Percentiles rank a stretch among this genome's conserved stretches.
phyloP scores from a whole-genome alignment of 2,888 invertebrate species.

The Euspilapteryx auroguttella region DNA sequence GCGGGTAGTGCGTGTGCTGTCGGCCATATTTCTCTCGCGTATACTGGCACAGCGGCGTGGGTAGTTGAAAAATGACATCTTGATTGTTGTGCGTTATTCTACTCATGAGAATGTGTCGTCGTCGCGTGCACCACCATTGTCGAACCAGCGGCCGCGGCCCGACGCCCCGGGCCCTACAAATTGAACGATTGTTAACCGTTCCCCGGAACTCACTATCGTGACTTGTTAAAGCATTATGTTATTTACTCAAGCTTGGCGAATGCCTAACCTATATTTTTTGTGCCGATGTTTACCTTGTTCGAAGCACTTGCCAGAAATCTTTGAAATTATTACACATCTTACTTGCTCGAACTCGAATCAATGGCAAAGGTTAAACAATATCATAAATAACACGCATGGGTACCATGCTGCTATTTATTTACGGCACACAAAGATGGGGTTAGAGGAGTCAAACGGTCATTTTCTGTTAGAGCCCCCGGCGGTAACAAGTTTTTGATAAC shows the following conservation, averaged over 20 bases:
- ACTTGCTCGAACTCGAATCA: slow-evolving; percentile 1
- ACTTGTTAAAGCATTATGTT: slow-evolving; percentile 43
- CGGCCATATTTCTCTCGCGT: slow-evolving; percentile 45
- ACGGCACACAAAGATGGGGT: slow-evolving; percentile 34
- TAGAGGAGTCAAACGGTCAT: slow-evolving; percentile 25
- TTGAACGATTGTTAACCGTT: slow-evolving; percentile 57
- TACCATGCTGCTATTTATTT: slow-evolving; percentile 33
- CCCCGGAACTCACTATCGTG: slow-evolving; percentile 44
- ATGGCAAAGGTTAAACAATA: slow-evolving; percentile 8
- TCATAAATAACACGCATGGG: too few species aligned
- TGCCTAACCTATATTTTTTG: too few species aligned
- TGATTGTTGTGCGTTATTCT: slow-evolving; percentile 59
- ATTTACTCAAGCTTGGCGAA: slow-evolving; percentile 17
- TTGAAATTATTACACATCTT: too few species aligned
- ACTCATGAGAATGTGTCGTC: slow-evolving; percentile 50
- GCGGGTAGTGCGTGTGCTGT: slow-evolving; percentile 42
- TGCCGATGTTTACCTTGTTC: too few species aligned
- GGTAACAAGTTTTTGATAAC: slow-evolving; percentile 55
- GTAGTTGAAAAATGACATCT: slow-evolving; percentile 63
- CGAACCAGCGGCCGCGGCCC: slow-evolving; percentile 26
- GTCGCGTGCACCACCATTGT: slow-evolving; percentile 51
- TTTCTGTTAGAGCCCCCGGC: slow-evolving; percentile 27
- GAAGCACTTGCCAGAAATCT: too few species aligned
- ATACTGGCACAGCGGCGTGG: slow-evolving; percentile 38
- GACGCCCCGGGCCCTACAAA: slow-evolving; percentile 24